Base-by-base conservation (phyloP, 2,888 invertebrate species). In the Cryptops parisi region DNA sequence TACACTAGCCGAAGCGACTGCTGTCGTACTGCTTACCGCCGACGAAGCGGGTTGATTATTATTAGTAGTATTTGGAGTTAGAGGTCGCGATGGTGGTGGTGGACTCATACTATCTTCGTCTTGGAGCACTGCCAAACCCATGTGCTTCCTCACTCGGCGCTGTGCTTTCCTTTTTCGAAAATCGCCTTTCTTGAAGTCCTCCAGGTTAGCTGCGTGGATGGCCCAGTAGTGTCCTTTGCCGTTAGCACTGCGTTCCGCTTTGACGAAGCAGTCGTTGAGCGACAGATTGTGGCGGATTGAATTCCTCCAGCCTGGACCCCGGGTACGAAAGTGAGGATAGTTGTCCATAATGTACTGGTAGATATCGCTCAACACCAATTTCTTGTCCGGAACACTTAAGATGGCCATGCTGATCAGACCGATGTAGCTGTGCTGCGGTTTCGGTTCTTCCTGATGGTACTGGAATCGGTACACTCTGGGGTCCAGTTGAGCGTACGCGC, bases 181-280 rank as follows among this genome's bases (percentile, higher is more conserved):
- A 65, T 98, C 97, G 0, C 97, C 97, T 64, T 90, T 88, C 41
- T 87, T 78, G 69, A 98, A 98, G 68, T 98, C 98, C 38, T 94
- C 93, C 19, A 93, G 74, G 68, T 97, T 97, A 0, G 97, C 97
- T 0, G 96, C 94, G 68, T 98, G 97, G 52, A 98, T 90, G 3
- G 96, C 91, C 98, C 97, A 98, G 66, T 93, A 97, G 67, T 96
- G 96, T 0, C 97, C 96, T 68, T 98, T 96, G 0, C 97, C 97
- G 67, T 97, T 97, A 0, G 96, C 91, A 60, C 91, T 91, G 53
- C 97, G 76, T 0, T 94, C 96, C 0, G 94, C 85, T 67, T 98
- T 97, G 27, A 97, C 84, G 70, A 97, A 98, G 65, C 97, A 97
- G 66, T 97, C 96, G 71, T 98, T 97, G 33, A 98, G 73, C 0